Conservation (phyloP, 2,113 vertebrate genomes). For the Gopherus evgoodei region DNA sequence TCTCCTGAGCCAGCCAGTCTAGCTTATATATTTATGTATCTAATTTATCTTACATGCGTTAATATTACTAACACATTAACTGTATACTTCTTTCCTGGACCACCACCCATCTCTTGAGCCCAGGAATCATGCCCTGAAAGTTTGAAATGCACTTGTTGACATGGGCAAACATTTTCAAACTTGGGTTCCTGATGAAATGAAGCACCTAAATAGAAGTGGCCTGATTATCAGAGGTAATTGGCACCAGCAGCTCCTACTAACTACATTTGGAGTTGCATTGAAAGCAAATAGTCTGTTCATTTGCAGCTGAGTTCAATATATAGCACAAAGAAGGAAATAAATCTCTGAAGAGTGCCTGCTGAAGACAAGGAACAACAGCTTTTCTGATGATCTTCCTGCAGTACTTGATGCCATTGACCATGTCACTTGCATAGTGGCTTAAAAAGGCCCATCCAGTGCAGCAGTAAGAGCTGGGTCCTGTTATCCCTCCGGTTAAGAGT, state of each 20-base stretch:
- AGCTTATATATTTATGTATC: neutral
- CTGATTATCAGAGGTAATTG: neutral
- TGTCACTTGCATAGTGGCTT: neutral
- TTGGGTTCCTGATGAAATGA: fast-evolving
- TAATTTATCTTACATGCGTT: neutral
- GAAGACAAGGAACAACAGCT: no score
- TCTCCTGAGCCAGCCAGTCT: neutral
- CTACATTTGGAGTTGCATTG: fast-evolving
- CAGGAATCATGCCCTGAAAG: neutral
- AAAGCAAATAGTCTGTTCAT: neutral
- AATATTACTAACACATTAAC: neutral
- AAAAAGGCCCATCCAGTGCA: neutral
- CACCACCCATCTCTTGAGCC: neutral
- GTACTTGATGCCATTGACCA: neutral
- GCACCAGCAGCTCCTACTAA: fast-evolving
- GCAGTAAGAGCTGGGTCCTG: neutral
- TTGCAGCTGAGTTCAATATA: fast-evolving
- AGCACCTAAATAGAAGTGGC: neutral
- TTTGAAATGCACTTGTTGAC: neutral
- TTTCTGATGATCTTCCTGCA: fast-evolving
- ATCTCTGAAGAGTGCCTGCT: fast-evolving
- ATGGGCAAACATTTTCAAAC: fast-evolving
- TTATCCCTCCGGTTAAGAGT: neutral
- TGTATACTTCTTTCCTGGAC: neutral
- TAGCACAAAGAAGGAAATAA: neutral